Evolutionary conservation across 2,113 vertebrate species (phyloP).

Genomic region (Gallinago undulata): DNA sequence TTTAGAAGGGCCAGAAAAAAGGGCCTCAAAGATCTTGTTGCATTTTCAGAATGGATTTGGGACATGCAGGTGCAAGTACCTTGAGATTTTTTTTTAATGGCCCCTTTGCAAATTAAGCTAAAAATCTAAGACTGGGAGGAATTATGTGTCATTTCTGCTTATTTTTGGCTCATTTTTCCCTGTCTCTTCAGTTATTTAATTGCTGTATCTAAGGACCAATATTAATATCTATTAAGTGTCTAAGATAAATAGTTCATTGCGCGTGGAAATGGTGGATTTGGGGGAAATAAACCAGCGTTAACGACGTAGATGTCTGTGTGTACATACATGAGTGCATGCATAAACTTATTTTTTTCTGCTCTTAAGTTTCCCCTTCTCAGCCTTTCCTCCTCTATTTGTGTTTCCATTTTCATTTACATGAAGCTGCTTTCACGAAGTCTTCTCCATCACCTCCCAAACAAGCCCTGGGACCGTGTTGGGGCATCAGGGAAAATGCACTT

Average conservation of each 20-base stretch:
- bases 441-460: not conserved
- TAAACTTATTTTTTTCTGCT: not conserved
- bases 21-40: not conserved
- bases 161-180: not conserved
- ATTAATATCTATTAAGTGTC: not conserved
- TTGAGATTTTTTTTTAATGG: not conserved
- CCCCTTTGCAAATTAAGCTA: not conserved
- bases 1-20: not conserved
- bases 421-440: not conserved
- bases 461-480: not conserved
- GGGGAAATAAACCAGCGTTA: not conserved
- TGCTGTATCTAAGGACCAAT: not conserved
- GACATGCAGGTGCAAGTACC: not conserved
- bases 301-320: not conserved
- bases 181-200: not conserved
- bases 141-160: not conserved
- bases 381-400: not conserved
- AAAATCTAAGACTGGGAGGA: not conserved
- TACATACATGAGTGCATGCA: accelerated
- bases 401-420: not conserved
- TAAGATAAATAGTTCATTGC: not conserved
- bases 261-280: not conserved
- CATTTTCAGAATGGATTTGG: not conserved
- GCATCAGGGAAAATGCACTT: not conserved
- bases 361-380: not conserved